Conservation (phyloP, 2,113 vertebrate genomes). For the Apodemus sylvaticus region DNA sequence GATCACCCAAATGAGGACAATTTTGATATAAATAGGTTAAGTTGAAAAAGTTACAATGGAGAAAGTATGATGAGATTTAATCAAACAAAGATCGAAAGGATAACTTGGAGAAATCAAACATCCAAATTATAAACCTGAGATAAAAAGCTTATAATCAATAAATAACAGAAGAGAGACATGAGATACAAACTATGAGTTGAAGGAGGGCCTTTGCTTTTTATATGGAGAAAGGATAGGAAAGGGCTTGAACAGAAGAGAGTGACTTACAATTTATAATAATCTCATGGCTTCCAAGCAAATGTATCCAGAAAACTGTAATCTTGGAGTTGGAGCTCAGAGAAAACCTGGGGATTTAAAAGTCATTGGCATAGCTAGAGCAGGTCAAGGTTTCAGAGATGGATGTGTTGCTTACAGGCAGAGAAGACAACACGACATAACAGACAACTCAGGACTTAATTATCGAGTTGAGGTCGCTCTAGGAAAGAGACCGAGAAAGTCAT, state of each 20-base stretch:
- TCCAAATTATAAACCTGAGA: not conserved
- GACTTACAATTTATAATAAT: not conserved
- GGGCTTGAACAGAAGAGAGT: not conserved
- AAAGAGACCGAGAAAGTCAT: not conserved
- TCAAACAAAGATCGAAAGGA: not conserved
- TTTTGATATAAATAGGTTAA: not conserved
- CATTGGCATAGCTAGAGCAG: not conserved
- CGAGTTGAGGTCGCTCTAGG: not conserved
- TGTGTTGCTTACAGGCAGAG: not conserved
- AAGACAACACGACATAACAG: not conserved
- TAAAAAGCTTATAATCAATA: not conserved
- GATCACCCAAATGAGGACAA: not conserved
- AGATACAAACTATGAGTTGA: not conserved
- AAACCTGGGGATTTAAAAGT: not conserved
- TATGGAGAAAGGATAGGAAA: not conserved
- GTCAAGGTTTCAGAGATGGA: not conserved
- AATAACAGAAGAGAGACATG: not conserved
- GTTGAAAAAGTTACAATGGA: not conserved
- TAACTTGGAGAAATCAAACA: not conserved
- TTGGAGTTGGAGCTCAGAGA: not conserved
- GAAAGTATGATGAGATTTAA: conserved; percentile 3
- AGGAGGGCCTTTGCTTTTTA: not conserved
- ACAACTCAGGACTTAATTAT: not conserved
- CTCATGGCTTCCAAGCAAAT: not conserved
- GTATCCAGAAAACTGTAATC: not conserved